phyloP scores from a whole-genome alignment of 2,888 invertebrate genomes.

The Drosophila gaucha region DNA sequence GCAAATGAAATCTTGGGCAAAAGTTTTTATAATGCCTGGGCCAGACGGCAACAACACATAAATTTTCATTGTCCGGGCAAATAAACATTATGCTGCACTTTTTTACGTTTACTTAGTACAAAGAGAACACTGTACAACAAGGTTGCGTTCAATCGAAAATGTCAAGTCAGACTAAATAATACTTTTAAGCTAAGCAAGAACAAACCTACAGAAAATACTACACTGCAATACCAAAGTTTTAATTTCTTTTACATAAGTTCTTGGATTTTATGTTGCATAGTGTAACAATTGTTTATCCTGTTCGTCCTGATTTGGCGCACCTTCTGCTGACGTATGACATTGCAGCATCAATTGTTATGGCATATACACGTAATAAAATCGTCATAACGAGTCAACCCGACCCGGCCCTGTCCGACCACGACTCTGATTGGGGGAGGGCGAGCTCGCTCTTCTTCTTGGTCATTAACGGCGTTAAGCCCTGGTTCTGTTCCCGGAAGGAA shows the following conservation, averaged over 20 bases:
- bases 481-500: conserved; percentile 64
- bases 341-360: conserved; percentile 76
- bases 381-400: conserved; percentile 48
- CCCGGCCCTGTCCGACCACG: conserved; percentile 4
- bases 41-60: conserved; percentile 60
- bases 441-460: conserved; percentile 65
- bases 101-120: conserved; percentile 47
- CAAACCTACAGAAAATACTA: background rate
- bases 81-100: conserved; percentile 78
- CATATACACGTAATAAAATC: conserved; percentile 70
- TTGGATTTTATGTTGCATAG: conserved; percentile 16
- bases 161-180: background rate
- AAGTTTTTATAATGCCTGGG: conserved; percentile 73
- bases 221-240: background rate
- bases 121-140: conserved; percentile 24
- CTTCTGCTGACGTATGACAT: conserved; percentile 79
- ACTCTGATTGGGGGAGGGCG: conserved; percentile 35
- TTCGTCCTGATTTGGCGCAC: conserved; percentile 66
- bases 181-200: background rate
- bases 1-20: conserved; percentile 49
- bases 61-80: conserved; percentile 67
- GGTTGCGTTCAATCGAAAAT: background rate
- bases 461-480: conserved; percentile 76
- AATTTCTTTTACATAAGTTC: background rate
- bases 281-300: conserved; percentile 44